Base-by-base conservation (phyloP, 2,113 vertebrate genomes). In the Jacana jacana region DNA sequence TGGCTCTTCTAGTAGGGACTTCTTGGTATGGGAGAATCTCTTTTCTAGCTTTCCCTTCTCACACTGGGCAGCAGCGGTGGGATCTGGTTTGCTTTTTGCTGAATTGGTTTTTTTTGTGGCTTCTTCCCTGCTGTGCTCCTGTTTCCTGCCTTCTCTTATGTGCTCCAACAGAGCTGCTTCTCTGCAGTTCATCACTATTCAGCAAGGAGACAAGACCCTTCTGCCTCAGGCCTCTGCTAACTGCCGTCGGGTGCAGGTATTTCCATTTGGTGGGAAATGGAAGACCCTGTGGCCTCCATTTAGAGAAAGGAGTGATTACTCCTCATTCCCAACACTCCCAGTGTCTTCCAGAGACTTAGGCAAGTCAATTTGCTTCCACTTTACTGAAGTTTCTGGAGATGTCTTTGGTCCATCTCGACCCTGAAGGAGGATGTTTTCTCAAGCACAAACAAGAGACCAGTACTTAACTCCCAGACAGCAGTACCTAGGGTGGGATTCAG, bases 161-260 rank as follows among this genome's bases (percentile, higher is more conserved):
- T 12, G 30, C 35, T 76, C 40, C 82, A 51, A 17, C n/a, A 42
- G 11, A 84, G 8, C 8, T 79, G 9, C 17, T 46, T 27, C 40
- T 5, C n/a, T 76, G 31, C 30, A 81, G n/a, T n/a, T 58, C 55
- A 49, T 33, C 46, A 7, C 17, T 24, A 14, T 25, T 16, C 16
- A 68, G 48, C 46, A 42, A 46, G 14, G 16, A 16, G 14, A 55
- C 30, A 30, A 10, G n/a, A 61, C 1, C 7, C 9, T 57, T 60
- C 30, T 1, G 0, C 30, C 57, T 71, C 28, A 31, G 49, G 15
- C 40, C 76, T 63, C 60, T 0, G 0, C 28, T 37, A 48, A 6
- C 30, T 24, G 6, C 93, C 68, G 28, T 1, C 3, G 30, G n/a
- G 10, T 69, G 55, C 17, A 77, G 60, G 35, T 42, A 12, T 11